Evolutionary conservation across 2,113 vertebrate species (phyloP).

Genomic region (Todiramphus chloris): DNA sequence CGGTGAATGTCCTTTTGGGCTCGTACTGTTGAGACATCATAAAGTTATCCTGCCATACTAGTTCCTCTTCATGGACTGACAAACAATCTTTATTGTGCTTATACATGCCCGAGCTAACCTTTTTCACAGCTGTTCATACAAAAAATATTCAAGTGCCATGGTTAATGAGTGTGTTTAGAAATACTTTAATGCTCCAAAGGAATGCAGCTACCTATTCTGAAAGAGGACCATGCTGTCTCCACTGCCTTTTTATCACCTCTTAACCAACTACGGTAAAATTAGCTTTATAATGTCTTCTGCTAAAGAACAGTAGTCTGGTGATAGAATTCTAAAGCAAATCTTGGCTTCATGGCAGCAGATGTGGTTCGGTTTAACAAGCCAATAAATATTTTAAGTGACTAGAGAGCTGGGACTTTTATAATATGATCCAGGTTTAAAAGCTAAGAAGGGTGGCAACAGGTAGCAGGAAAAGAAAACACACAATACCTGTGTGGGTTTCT

Average conservation of each 20-base stretch:
- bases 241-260: neutral
- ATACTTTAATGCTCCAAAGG: neutral
- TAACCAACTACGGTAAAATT: neutral
- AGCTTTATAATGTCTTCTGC: neutral
- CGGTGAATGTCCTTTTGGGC: neutral
- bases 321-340: neutral
- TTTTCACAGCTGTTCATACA: neutral
- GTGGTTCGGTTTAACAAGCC: slow-evolving; percentile 14
- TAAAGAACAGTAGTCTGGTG: neutral
- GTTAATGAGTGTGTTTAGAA: neutral
- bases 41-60: neutral
- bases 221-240: neutral
- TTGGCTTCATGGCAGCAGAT: neutral
- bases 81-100: neutral
- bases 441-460: neutral
- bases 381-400: slow-evolving; percentile 23
- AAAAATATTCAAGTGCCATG: neutral
- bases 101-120: neutral
- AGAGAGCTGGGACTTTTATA: neutral
- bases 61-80: slow-evolving; percentile 13
- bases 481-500: neutral
- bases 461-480: neutral
- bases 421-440: neutral
- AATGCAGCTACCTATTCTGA: neutral
- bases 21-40: neutral